A percentile compares a stretch with the other conserved stretches of the same genome.
Evolutionary conservation across 2,797 vertebrate species (phyloP).

Genomic region (Crenichthys baileyi): DNA sequence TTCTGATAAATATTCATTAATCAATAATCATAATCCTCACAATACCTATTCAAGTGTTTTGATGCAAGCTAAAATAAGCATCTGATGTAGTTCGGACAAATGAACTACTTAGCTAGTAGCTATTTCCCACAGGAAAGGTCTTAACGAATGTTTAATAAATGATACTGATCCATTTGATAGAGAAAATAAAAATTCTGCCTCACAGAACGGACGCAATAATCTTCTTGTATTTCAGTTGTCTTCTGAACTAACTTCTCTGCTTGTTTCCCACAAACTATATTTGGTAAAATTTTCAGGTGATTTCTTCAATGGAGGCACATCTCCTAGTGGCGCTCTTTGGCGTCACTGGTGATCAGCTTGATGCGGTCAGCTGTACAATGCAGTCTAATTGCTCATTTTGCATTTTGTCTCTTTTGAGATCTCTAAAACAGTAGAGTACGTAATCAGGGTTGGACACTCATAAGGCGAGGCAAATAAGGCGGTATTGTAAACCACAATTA

Average conservation of each 20-base stretch:
- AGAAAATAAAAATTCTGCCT: slow-evolving; percentile 62
- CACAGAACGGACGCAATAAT: slow-evolving; percentile 34
- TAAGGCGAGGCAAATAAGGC: slow-evolving; percentile 49
- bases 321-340: slow-evolving; percentile 24
- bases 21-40: too few relatives aligned
- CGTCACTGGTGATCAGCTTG: slow-evolving; percentile 40
- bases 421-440: slow-evolving; percentile 49
- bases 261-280: background rate
- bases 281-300: background rate
- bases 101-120: slow-evolving; percentile 57
- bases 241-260: slow-evolving; percentile 1
- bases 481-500: slow-evolving; percentile 35
- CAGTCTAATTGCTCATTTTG: slow-evolving; percentile 70
- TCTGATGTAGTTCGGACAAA: slow-evolving; percentile 54
- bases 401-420: slow-evolving; percentile 46
- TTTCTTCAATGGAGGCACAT: background rate
- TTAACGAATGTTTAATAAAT: slow-evolving; percentile 79
- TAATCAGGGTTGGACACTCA: slow-evolving; percentile 51
- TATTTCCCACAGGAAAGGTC: slow-evolving; percentile 72
- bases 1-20: too few relatives aligned
- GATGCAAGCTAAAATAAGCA: slow-evolving; percentile 55
- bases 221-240: background rate
- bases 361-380: slow-evolving; percentile 46
- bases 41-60: slow-evolving; percentile 22
- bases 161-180: slow-evolving; percentile 69